phyloP scores from a whole-genome alignment of 2,113 vertebrate species.

The Protobothrops mucrosquamatus region DNA sequence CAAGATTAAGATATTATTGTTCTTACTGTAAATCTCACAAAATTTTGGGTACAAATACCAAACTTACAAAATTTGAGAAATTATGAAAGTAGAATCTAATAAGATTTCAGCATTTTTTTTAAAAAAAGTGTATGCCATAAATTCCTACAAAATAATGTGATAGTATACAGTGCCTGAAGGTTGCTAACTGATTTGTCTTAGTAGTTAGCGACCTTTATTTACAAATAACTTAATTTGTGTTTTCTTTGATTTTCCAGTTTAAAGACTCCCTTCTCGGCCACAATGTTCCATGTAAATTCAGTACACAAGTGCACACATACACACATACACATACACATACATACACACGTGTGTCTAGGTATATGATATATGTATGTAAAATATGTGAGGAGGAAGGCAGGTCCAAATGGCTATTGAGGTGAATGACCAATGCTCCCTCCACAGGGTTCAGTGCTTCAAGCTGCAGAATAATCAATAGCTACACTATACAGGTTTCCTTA shows the following conservation, averaged over 20 bases:
- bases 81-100: not conserved
- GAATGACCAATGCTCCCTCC: not conserved
- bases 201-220: not conserved
- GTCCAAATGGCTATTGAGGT: not conserved
- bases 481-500: not conserved
- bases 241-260: not conserved
- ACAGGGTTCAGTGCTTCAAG: not conserved
- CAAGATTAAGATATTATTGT: not conserved
- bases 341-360: not conserved
- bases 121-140: not conserved
- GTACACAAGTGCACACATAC: not conserved
- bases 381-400: not conserved
- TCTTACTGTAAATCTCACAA: not conserved
- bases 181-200: not conserved
- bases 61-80: not conserved
- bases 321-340: no score
- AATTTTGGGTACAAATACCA: not conserved
- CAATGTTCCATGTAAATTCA: not conserved
- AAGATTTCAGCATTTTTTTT: not conserved
- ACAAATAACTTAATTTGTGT: not conserved
- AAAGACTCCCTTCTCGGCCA: not conserved
- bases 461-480: not conserved
- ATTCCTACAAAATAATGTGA: not conserved
- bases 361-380: not conserved
- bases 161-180: not conserved